Conservation (phyloP, 2,113 vertebrate species). For the Strix uralensis region DNA sequence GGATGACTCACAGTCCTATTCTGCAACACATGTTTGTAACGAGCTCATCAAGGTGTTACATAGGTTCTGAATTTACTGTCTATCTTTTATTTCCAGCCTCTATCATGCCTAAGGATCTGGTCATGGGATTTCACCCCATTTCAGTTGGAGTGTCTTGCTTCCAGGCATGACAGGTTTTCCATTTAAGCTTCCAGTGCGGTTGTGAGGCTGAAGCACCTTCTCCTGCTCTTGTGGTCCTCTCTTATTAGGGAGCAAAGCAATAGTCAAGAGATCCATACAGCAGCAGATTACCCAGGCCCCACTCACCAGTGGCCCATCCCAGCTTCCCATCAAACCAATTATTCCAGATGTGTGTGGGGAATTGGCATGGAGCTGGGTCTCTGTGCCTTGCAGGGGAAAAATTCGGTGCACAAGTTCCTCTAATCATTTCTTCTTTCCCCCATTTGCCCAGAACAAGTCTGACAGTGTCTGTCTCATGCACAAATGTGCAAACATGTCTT, state of each 20-base stretch:
- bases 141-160: neutral
- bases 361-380: neutral
- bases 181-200: neutral
- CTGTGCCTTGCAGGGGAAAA: neutral
- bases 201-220: neutral
- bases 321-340: neutral
- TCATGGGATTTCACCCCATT: neutral
- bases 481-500: neutral
- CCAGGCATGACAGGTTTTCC: neutral
- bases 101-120: neutral
- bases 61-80: neutral
- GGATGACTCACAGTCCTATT: neutral
- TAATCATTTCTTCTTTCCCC: neutral
- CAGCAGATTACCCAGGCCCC: neutral
- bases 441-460: neutral
- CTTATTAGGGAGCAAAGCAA: neutral
- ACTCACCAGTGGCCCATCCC: neutral
- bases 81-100: neutral
- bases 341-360: neutral
- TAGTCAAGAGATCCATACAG: neutral
- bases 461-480: neutral
- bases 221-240: neutral
- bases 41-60: neutral
- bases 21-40: neutral
- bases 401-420: neutral